Evolutionary conservation across 2,888 invertebrate species (phyloP).

Genomic region (Diaprepes abbreviatus): DNA sequence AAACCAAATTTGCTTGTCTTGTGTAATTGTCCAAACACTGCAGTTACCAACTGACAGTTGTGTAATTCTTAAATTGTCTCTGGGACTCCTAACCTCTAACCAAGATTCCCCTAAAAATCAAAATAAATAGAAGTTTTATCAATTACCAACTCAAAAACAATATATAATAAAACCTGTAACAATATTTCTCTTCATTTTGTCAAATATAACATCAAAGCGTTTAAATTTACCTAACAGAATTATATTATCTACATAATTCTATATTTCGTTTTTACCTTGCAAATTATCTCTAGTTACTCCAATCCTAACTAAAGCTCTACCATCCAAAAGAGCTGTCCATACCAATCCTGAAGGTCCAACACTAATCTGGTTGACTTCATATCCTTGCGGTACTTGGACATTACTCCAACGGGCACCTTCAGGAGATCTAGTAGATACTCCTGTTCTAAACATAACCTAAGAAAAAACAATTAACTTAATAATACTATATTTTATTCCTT

Average conservation of each 20-base stretch:
- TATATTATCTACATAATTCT: no score
- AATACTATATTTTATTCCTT: background rate
- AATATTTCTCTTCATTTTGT: no score
- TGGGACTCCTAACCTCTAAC: slow-evolving; percentile 85
- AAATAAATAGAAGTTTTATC: no score
- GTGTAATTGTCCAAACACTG: slow-evolving; percentile 85
- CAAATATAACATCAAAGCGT: no score
- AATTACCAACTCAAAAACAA: no score
- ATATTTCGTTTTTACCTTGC: slow-evolving; percentile 69
- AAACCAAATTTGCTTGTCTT: slow-evolving; percentile 90
- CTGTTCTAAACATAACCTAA: slow-evolving; percentile 88
- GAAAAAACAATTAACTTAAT: slow-evolving; percentile 28
- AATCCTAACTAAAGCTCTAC: slow-evolving; percentile 84
- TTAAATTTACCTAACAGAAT: no score
- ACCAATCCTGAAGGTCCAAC: slow-evolving; percentile 89
- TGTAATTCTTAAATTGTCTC: slow-evolving; percentile 77
- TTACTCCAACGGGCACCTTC: slow-evolving; percentile 91
- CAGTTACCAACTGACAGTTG: slow-evolving; percentile 88
- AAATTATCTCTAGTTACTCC: slow-evolving; percentile 84
- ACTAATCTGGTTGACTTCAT: slow-evolving; percentile 88
- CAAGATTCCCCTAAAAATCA: slow-evolving; percentile 71
- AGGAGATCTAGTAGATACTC: slow-evolving; percentile 84
- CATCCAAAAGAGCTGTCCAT: slow-evolving; percentile 90
- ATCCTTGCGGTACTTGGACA: slow-evolving; percentile 81
- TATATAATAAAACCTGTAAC: no score